Evolutionary conservation across 1,140 invertebrate genomes (phyloP), one percentile per base, ranked within the genome.

Genomic region (Heliconius hewitsoni): DNA sequence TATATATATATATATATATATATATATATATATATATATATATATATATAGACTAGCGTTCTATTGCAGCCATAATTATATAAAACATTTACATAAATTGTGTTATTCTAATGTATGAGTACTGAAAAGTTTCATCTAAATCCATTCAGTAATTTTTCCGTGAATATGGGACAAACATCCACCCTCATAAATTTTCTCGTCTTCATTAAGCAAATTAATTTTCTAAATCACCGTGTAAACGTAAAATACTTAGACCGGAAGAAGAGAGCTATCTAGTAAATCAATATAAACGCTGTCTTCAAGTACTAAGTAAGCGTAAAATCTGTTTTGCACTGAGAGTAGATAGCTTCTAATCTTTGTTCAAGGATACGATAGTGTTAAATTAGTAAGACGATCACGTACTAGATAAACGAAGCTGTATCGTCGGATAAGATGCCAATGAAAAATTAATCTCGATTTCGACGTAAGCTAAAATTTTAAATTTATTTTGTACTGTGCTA

Each of bases 341-440:
- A 77, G 76, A 82, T 82, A 79, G 80, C 80, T 79, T 74, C 78
- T 82, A 77, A 83, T 80, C 82, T 82, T 79, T 73, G 79, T 78
- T 78, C 73, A 37, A 72, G 78, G 72, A 82, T 74, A 74, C 74
- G 71, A 77, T 70, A 80, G 76, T 73, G 70, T 70, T 60, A 74
- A 83, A 86, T 85, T 83, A 82, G 80, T 83, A 82, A 80, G 55
- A 73, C 74, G 66, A 84, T 85, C 85, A 86, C 81, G 82, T 86
- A 71, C 74, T 74, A 81, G 83, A 85, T 84, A 83, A 84, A 73
- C 78, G 70, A 72, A 73, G 70, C 73, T 81, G 71, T 79, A 74
- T 76, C 74, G 73, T 71, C 74, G 82, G 79, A 76, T 83, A 82
- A 55, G 73, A 39, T 72, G 46, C 46, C 81, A 85, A 85, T 83